These are phyloP conservation scores for Malurus splendens DNA, from an alignment of 2,797 vertebrate genomes.

Conservation along the genomic window DNA sequence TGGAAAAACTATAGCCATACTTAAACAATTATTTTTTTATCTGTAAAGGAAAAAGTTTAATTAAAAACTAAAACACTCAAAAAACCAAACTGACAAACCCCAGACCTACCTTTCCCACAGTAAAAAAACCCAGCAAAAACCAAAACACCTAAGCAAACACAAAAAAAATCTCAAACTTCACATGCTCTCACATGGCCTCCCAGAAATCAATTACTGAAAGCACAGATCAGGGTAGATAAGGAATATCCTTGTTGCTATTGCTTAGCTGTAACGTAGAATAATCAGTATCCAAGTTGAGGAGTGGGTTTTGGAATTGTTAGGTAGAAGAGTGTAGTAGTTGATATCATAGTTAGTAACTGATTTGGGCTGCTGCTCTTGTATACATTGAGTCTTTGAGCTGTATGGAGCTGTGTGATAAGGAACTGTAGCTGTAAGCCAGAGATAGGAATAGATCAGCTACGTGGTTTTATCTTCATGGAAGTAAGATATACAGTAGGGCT, in stretches of 20 bases:
- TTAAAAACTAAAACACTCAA: background rate
- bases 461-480: background rate
- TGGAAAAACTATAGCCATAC: background rate
- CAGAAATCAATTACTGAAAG: background rate
- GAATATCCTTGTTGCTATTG: background rate
- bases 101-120: accelerated
- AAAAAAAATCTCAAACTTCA: background rate
- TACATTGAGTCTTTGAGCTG: background rate
- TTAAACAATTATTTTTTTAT: background rate
- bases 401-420: background rate
- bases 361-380: background rate
- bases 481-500: background rate
- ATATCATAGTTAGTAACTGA: background rate
- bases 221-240: background rate
- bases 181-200: background rate
- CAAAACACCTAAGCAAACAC: background rate
- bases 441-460: background rate
- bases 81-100: accelerated
- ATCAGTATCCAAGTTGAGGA: background rate
- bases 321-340: background rate
- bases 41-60: background rate
- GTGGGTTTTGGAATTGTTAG: background rate
- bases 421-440: background rate
- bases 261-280: background rate
- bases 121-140: accelerated